Evolutionary conservation across 2,113 vertebrate species (phyloP).

Genomic region (Arothron firmamentum): DNA sequence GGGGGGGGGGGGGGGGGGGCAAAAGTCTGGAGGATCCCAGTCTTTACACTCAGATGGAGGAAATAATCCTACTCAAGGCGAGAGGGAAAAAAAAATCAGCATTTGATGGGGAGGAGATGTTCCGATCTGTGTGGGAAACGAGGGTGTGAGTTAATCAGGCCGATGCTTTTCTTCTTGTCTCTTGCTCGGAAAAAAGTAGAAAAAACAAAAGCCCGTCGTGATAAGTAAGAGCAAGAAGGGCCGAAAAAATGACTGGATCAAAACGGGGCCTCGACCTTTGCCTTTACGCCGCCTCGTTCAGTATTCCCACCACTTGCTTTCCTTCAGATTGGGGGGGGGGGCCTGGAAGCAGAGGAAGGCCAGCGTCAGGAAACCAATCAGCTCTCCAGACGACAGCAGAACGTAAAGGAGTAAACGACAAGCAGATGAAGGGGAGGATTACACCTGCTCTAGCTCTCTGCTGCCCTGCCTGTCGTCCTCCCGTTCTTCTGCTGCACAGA

Average conservation of each 20-base stretch:
- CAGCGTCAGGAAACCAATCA: slow-evolving; percentile 57
- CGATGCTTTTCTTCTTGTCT: slow-evolving; percentile 19
- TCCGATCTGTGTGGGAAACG: slow-evolving; percentile 29
- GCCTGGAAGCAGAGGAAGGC: slow-evolving; percentile 35
- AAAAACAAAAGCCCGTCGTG: slow-evolving; percentile 9
- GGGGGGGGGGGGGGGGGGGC: too few relatives aligned
- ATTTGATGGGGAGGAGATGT: slow-evolving; percentile 23
- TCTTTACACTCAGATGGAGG: slow-evolving; percentile 40
- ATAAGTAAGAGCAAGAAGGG: slow-evolving; percentile 32
- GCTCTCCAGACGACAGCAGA: slow-evolving; percentile 39
- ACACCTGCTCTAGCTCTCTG: slow-evolving; percentile 67
- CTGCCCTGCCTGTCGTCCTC: slow-evolving; percentile 24
- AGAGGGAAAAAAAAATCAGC: slow-evolving; percentile 30
- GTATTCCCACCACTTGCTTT: slow-evolving; percentile 31
- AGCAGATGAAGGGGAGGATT: slow-evolving; percentile 68
- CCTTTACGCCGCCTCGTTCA: slow-evolving; percentile 28
- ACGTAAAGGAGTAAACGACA: slow-evolving; percentile 64
- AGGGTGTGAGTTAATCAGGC: slow-evolving; percentile 27
- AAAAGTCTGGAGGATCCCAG: slow-evolving; percentile 32
- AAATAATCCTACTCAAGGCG: slow-evolving; percentile 56
- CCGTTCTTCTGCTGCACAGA: too few relatives aligned
- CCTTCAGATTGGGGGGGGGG: slow-evolving; percentile 22
- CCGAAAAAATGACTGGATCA: slow-evolving; percentile 47
- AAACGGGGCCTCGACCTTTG: slow-evolving; percentile 29
- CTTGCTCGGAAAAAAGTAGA: slow-evolving; percentile 20